Conservation (phyloP, 1,140 invertebrate genomes). For the Pollicipes pollicipes region DNA sequence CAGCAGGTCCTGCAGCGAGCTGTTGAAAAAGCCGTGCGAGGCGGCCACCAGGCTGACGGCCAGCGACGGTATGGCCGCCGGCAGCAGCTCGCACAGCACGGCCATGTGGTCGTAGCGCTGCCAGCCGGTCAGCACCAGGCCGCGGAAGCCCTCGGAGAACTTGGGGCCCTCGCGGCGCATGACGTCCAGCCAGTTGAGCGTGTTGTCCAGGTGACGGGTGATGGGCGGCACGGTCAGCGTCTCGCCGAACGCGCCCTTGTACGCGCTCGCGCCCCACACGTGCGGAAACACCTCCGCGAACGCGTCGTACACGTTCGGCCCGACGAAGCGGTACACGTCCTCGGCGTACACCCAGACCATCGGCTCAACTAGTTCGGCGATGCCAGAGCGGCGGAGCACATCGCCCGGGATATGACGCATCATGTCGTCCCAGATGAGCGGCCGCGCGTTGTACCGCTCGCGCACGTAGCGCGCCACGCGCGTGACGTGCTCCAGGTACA, state of each 20-base stretch:
- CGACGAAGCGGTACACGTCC: constrained; percentile 39
- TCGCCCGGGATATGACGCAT: constrained; percentile 41
- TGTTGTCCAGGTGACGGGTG: constrained; percentile 47
- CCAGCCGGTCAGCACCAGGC: constrained; percentile 37
- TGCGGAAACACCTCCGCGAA: constrained; percentile 62
- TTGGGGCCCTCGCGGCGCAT: constrained; percentile 35
- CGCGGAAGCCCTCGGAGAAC: constrained; percentile 39
- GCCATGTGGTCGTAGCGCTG: constrained; percentile 82
- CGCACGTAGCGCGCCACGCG: constrained; percentile 28
- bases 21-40: constrained; percentile 41
- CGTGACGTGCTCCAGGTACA: constrained; percentile 25
- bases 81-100: constrained; percentile 77
- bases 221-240: constrained; percentile 44
- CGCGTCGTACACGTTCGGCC: constrained; percentile 48
- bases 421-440: constrained; percentile 93
- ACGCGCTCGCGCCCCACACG: constrained; percentile 84
- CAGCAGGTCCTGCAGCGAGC: constrained; percentile 32
- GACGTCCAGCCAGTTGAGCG: constrained; percentile 49
- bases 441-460: constrained; percentile 27
- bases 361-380: constrained; percentile 57
- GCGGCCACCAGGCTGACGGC: constrained; percentile 40
- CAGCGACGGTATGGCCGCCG: constrained; percentile 57
- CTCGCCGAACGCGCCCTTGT: constrained; percentile 50
- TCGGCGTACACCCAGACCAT: constrained; percentile 68
- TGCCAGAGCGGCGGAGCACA: constrained; percentile 37